phyloP scores from a whole-genome alignment of 2,797 vertebrate species.

The Darevskia mixta region DNA sequence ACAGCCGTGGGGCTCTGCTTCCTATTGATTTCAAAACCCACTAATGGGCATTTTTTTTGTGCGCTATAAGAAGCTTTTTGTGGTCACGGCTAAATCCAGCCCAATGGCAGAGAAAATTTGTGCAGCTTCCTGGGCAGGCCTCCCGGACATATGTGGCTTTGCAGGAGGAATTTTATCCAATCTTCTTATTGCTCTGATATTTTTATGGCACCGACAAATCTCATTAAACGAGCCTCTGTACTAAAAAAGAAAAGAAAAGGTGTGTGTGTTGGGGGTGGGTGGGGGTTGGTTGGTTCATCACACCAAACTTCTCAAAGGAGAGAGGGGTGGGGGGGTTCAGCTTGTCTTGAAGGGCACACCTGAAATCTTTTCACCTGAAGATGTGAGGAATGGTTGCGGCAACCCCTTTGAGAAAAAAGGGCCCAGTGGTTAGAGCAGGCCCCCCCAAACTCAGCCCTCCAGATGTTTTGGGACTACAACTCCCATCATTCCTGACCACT shows the following conservation, averaged over 20 bases:
- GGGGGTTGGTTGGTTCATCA: neutral
- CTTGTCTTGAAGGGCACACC: neutral
- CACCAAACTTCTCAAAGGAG: neutral
- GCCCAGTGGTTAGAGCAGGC: no score
- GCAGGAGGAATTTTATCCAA: conserved; percentile 54
- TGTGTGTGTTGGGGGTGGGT: fast-evolving
- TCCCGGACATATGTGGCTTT: conserved; percentile 60
- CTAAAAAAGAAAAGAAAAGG: neutral
- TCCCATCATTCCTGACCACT: no score
- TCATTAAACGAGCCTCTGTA: neutral
- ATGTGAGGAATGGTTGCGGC: neutral
- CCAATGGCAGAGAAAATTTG: conserved; percentile 37
- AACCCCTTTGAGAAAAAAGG: neutral
- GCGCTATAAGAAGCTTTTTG: conserved; percentile 73
- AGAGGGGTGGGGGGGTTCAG: neutral
- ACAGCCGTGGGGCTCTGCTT: conserved; percentile 34
- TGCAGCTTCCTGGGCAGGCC: conserved; percentile 41
- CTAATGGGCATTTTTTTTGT: conserved; percentile 61
- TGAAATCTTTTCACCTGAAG: no score
- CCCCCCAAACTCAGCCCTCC: no score
- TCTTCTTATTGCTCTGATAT: conserved; percentile 41
- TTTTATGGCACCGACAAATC: conserved; percentile 21
- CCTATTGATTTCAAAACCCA: conserved; percentile 65
- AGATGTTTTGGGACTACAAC: no score
- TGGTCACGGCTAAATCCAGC: conserved; percentile 71